These are phyloP conservation scores for Cydia pomonella DNA, from an alignment of 1,140 invertebrate genomes.

Conservation along the genomic window DNA sequence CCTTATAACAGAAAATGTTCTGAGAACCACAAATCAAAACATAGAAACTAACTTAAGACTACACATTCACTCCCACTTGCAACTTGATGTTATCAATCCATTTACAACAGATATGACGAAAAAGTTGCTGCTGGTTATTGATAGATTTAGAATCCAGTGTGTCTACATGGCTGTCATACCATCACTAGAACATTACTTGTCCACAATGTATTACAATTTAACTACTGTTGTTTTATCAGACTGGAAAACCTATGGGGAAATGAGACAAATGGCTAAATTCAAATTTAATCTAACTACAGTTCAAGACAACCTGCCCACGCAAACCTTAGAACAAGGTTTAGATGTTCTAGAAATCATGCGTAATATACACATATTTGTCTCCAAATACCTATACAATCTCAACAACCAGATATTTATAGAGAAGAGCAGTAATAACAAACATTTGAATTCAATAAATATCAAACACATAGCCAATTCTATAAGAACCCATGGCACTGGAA, in stretches of 20 bases:
- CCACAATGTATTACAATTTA: constrained; percentile 98
- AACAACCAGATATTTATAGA: constrained; percentile 99
- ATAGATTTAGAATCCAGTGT: constrained; percentile 75
- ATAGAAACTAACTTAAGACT: constrained; percentile 95
- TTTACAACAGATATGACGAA: constrained; percentile 82
- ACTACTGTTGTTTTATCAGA: constrained; percentile 98
- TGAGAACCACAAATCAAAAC: constrained; percentile 90
- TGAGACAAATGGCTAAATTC: constrained; percentile 94
- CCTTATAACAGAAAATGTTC: constrained; percentile 78
- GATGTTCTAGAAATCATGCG: constrained; percentile 99
- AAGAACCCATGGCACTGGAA: constrained; percentile 97
- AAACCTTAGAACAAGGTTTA: constrained; percentile 98
- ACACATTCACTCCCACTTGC: constrained; percentile 94
- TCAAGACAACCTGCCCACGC: constrained; percentile 96
- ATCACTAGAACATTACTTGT: constrained; percentile 95
- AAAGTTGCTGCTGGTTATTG: constrained; percentile 80
- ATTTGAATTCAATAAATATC: constrained; percentile 98
- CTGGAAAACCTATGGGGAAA: constrained; percentile 98
- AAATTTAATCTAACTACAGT: constrained; percentile 92
- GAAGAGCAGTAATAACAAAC: constrained; percentile 94
- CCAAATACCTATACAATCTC: constrained; percentile 96
- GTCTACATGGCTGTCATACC: constrained; percentile 72
- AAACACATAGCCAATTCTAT: constrained; percentile 98
- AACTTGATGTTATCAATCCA: constrained; percentile 90
- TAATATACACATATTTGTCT: constrained; percentile 97